Evolutionary conservation across 2,888 invertebrate species (phyloP).

Genomic region (Drosophila limbata): DNA sequence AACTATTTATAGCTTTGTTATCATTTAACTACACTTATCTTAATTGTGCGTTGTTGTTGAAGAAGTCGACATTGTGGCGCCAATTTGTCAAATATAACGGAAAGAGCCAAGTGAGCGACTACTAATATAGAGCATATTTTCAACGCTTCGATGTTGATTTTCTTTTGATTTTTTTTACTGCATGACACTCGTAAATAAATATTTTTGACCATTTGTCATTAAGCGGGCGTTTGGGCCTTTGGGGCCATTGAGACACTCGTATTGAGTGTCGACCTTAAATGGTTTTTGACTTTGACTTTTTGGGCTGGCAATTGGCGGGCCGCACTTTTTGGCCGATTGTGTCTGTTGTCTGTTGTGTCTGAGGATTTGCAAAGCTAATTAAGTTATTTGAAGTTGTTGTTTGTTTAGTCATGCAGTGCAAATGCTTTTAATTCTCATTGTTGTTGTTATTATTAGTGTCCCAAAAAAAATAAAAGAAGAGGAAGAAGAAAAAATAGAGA

Average conservation of each 20-base stretch:
- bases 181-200: slow-evolving; percentile 56
- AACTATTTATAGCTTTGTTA: too few relatives aligned
- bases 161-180: slow-evolving; percentile 1
- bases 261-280: slow-evolving; percentile 70
- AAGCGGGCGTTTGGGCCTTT: slow-evolving; percentile 21
- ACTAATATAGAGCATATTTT: neutral
- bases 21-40: too few relatives aligned
- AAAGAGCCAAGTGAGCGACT: neutral
- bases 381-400: slow-evolving; percentile 62
- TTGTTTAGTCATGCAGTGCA: slow-evolving; percentile 57
- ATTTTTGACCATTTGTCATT: slow-evolving; percentile 50
- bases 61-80: neutral
- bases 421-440: slow-evolving; percentile 58
- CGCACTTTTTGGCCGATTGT: slow-evolving; percentile 31
- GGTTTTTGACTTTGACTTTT: slow-evolving; percentile 77
- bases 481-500: slow-evolving; percentile 4
- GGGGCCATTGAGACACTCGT: slow-evolving; percentile 19
- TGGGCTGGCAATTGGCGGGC: slow-evolving; percentile 40
- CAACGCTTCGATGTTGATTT: slow-evolving; percentile 12
- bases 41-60: too few relatives aligned
- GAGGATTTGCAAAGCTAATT: slow-evolving; percentile 71
- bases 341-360: slow-evolving; percentile 23
- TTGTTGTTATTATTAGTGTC: slow-evolving; percentile 8
- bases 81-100: neutral
- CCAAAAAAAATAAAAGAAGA: slow-evolving; percentile 1